Evolutionary conservation across 2,797 vertebrate genomes (phyloP).

Genomic region (Gastrophryne carolinensis): DNA sequence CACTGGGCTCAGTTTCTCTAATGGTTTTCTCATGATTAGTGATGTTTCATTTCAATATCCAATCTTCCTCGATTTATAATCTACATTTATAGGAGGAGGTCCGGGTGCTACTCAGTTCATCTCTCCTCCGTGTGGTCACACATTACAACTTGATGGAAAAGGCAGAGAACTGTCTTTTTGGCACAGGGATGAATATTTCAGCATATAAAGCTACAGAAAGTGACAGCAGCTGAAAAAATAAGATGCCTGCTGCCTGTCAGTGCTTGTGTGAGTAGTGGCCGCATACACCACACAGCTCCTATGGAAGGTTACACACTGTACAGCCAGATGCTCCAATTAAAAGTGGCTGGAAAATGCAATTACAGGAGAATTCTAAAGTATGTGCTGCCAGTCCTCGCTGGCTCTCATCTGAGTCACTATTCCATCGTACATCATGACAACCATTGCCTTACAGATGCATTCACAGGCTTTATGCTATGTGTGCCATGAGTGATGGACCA

Average conservation of each 20-base stretch:
- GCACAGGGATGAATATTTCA: neutral
- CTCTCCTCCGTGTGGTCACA: too few relatives aligned
- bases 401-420: conserved; percentile 1
- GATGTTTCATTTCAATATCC: too few relatives aligned
- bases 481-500: neutral
- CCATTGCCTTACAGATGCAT: neutral
- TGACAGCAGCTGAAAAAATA: neutral
- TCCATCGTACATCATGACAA: neutral
- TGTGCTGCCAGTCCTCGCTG: conserved; percentile 6
- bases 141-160: too few relatives aligned
- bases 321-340: conserved; percentile 23
- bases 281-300: neutral
- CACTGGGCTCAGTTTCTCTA: too few relatives aligned
- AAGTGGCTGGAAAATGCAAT: conserved; percentile 30
- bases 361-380: neutral
- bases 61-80: too few relatives aligned
- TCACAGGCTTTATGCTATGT: neutral
- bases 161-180: too few relatives aligned
- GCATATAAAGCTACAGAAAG: neutral
- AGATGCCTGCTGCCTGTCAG: neutral
- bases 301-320: conserved; percentile 25
- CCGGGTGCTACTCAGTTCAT: too few relatives aligned
- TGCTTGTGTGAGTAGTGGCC: neutral
- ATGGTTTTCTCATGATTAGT: too few relatives aligned
- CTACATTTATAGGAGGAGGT: too few relatives aligned